Conservation (phyloP, 1,140 invertebrate genomes). For the Drosophila ananassae region DNA sequence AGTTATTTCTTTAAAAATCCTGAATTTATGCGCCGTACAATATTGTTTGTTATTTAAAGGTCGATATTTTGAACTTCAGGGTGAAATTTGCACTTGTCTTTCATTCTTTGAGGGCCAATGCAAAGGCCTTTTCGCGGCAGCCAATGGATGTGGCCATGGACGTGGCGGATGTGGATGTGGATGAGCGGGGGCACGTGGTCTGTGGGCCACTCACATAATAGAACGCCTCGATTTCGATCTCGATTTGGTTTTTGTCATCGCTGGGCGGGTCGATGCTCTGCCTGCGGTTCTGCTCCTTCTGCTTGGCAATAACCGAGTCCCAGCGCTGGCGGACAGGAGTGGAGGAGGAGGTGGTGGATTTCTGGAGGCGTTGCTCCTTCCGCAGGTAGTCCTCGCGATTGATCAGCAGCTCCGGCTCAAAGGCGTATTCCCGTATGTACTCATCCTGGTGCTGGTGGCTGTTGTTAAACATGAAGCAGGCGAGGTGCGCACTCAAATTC, state of each 20-base stretch:
- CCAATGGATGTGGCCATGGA: slow-evolving; percentile 13
- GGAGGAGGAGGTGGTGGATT: slow-evolving; percentile 27
- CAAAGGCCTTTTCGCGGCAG: slow-evolving; percentile 8
- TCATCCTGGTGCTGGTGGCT: slow-evolving; percentile 76
- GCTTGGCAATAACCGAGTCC: slow-evolving; percentile 75
- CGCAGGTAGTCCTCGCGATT: slow-evolving; percentile 79
- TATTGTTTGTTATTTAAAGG: slow-evolving; percentile 22
- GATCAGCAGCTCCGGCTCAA: slow-evolving; percentile 83
- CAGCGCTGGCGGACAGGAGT: slow-evolving; percentile 71
- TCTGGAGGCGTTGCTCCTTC: slow-evolving; percentile 62
- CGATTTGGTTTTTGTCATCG: slow-evolving; percentile 79
- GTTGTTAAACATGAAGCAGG: slow-evolving; percentile 80
- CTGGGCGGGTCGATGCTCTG: slow-evolving; percentile 51
- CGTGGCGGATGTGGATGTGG: background rate
- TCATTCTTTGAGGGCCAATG: slow-evolving; percentile 19
- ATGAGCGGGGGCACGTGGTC: background rate
- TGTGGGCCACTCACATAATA: slow-evolving; percentile 77
- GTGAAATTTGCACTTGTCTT: slow-evolving; percentile 3
- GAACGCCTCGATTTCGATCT: slow-evolving; percentile 82
- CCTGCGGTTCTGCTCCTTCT: slow-evolving; percentile 65
- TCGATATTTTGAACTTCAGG: slow-evolving; percentile 13
- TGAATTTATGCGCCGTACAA: background rate
- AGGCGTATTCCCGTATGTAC: slow-evolving; percentile 82
- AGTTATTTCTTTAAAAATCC: background rate
- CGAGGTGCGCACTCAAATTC: slow-evolving; percentile 32